These are phyloP conservation scores for Chymomyza procnemis DNA, from an alignment of 2,888 invertebrate species.

Conservation along the genomic window DNA sequence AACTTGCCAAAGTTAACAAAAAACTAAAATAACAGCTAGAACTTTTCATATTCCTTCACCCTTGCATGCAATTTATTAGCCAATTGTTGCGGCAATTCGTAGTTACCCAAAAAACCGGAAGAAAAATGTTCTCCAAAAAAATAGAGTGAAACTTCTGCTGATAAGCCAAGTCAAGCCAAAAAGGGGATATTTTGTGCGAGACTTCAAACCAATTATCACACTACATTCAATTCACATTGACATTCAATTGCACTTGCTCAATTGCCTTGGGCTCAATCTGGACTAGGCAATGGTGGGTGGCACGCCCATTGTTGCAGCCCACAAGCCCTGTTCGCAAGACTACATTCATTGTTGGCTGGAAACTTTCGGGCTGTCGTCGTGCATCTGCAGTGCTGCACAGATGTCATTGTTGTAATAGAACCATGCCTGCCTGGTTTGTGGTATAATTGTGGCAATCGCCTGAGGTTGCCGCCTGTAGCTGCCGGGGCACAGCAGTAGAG, in stretches of 20 bases:
- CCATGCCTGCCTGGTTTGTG: not conserved
- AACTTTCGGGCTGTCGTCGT: slow-evolving; percentile 19
- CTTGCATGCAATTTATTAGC: not conserved
- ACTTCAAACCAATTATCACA: not conserved
- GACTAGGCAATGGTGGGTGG: not conserved
- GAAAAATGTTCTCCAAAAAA: not conserved
- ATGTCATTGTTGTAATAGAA: slow-evolving; percentile 15
- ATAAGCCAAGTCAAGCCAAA: not conserved
- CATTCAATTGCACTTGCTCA: not conserved
- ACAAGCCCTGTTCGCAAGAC: slow-evolving; percentile 17
- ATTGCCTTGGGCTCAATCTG: slow-evolving; percentile 8
- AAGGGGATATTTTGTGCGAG: not conserved
- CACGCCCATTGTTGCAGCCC: slow-evolving; percentile 3
- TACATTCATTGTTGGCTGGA: not conserved
- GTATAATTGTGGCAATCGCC: slow-evolving; percentile 17
- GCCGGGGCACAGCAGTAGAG: no score
- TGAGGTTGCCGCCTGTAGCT: not conserved
- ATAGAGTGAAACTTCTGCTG: not conserved
- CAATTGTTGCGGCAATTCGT: not conserved
- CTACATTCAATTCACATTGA: not conserved
- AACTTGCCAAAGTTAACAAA: not conserved
- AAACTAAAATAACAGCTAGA: not conserved
- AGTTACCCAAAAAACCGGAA: not conserved
- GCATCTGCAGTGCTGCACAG: slow-evolving; percentile 9
- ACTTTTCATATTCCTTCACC: not conserved